These are phyloP conservation scores for Diploscapter pachys DNA, from an alignment of 1,140 invertebrate genomes.

Conservation along the genomic window DNA sequence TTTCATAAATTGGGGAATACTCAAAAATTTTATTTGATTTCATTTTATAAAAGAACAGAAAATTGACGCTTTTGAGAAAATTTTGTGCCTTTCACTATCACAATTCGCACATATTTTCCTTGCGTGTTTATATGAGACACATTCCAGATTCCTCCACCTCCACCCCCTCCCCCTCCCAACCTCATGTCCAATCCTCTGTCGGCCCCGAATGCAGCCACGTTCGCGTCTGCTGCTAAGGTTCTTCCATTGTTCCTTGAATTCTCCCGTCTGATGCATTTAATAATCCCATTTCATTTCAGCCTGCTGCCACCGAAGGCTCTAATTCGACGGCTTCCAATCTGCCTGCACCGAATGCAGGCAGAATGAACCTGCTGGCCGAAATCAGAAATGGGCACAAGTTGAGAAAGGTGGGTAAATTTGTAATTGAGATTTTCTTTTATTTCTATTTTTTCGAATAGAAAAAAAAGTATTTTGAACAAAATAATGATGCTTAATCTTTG, in stretches of 20 bases:
- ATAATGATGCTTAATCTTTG: too few species aligned
- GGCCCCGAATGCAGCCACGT: conserved; percentile 16
- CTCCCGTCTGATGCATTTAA: conserved; percentile 13
- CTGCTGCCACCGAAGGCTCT: conserved; percentile 1
- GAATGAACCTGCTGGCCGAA: conserved; percentile 44
- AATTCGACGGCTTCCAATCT: not conserved
- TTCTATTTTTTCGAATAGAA: not conserved
- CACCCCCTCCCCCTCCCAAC: conserved; percentile 33
- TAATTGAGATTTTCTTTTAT: conserved; percentile 16
- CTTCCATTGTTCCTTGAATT: not conserved
- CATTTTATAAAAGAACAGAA: not conserved
- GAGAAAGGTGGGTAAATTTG: conserved; percentile 36
- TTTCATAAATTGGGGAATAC: not conserved
- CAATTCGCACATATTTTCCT: not conserved
- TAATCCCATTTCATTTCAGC: not conserved
- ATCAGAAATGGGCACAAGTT: conserved; percentile 48
- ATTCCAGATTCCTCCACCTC: conserved; percentile 32
- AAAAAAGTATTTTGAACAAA: not conserved
- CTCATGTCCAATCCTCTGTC: not conserved
- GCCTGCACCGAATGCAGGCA: too few species aligned
- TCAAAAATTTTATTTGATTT: not conserved
- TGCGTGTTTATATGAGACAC: not conserved
- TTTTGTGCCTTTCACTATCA: not conserved
- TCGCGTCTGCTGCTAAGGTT: not conserved
- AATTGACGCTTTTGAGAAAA: too few species aligned